phyloP scores from a whole-genome alignment of 2,113 vertebrate species.

The Crotalus horridus region DNA sequence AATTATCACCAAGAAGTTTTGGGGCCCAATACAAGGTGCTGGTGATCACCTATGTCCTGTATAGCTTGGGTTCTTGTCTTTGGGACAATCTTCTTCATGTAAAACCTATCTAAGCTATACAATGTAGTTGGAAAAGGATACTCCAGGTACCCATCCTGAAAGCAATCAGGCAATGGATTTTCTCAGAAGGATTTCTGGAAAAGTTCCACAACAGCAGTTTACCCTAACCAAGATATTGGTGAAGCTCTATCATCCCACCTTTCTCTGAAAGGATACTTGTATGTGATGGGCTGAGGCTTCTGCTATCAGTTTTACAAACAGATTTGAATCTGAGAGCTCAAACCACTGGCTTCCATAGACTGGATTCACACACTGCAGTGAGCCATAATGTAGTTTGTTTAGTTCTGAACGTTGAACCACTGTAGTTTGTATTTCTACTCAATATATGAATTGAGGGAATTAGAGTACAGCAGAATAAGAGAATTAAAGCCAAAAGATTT shows the following conservation, averaged over 20 bases:
- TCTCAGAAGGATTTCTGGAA: not conserved
- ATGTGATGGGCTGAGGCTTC: not conserved
- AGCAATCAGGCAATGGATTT: not conserved
- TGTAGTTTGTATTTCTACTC: not conserved
- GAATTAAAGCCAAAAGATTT: not conserved
- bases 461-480: not conserved
- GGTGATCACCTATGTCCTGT: not conserved
- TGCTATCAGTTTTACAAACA: not conserved
- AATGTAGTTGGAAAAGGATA: not conserved
- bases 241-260: not conserved
- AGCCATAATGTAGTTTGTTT: not conserved
- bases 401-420: not conserved
- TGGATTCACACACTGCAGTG: not conserved
- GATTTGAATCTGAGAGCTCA: not conserved
- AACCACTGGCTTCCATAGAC: not conserved
- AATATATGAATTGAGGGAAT: not conserved
- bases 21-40: not conserved
- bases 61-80: not conserved
- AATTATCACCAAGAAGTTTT: not conserved
- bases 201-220: not conserved
- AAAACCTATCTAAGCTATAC: not conserved
- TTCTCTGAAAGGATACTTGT: not conserved
- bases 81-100: not conserved
- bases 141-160: not conserved
- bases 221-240: not conserved